Evolutionary conservation across 1,140 invertebrate species (phyloP).

Genomic region (Pantala flavescens): DNA sequence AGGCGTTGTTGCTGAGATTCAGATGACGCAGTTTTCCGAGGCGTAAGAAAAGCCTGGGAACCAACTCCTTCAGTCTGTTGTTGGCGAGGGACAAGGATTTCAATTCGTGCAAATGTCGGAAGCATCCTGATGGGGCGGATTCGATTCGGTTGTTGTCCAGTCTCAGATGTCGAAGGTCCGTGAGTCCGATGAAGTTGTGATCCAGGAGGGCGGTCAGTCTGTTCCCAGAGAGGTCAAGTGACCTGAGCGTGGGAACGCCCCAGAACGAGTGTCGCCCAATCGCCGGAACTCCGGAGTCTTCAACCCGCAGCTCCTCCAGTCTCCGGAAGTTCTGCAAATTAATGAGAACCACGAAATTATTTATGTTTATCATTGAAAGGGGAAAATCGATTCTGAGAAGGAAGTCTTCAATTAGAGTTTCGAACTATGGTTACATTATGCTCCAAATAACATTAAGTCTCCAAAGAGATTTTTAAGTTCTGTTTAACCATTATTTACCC

Average conservation of each 20-base stretch:
- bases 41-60: constrained; percentile 52
- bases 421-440: no score
- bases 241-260: constrained; percentile 53
- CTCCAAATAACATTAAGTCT: no score
- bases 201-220: constrained; percentile 37
- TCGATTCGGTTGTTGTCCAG: constrained; percentile 40
- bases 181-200: constrained; percentile 33
- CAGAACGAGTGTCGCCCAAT: constrained; percentile 69
- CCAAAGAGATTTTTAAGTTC: no score
- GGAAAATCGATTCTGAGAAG: no score
- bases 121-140: constrained; percentile 52
- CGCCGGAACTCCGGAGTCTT: constrained; percentile 61
- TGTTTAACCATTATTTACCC: no score
- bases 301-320: constrained; percentile 63
- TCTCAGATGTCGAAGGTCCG: constrained; percentile 35
- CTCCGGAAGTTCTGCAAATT: constrained; percentile 43
- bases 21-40: constrained; percentile 53
- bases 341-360: no score
- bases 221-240: constrained; percentile 63
- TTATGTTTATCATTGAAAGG: no score
- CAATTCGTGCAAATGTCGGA: constrained; percentile 52
- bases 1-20: constrained; percentile 62
- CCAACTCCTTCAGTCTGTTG: constrained; percentile 57
- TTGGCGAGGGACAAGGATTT: constrained; percentile 53
- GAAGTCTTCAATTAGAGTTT: no score